A percentile compares a stretch with the other conserved stretches of the same genome.
These are phyloP conservation scores for Dorcus hopei DNA, from an alignment of 2,888 invertebrate species.

Conservation along the genomic window DNA sequence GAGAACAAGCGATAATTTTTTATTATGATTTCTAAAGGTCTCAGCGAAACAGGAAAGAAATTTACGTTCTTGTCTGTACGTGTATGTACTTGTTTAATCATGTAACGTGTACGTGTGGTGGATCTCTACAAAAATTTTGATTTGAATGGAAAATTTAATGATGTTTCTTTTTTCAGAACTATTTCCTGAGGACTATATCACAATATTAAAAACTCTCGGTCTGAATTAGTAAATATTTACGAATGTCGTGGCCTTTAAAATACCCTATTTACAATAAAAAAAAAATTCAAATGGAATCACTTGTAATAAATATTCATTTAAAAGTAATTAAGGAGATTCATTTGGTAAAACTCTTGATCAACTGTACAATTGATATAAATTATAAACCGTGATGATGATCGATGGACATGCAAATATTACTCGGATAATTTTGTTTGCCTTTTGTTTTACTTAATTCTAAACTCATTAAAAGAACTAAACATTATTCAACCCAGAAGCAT, in stretches of 20 bases:
- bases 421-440: conserved; percentile 30
- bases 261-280: conserved; percentile 17
- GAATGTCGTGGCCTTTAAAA: conserved; percentile 17
- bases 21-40: neutral
- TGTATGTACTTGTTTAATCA: neutral
- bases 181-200: conserved; percentile 52
- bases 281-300: neutral
- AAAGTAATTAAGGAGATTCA: conserved; percentile 38
- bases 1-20: too few relatives aligned
- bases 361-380: conserved; percentile 27
- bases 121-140: conserved; percentile 37
- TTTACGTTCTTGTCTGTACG: neutral
- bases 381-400: conserved; percentile 26
- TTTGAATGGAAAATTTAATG: conserved; percentile 40
- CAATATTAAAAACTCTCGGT: conserved; percentile 36
- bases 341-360: conserved; percentile 33
- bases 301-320: conserved; percentile 4
- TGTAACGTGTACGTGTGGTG: conserved; percentile 9
- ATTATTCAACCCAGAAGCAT: neutral
- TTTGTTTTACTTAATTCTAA: conserved; percentile 29
- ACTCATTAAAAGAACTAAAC: neutral
- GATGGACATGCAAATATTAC: conserved; percentile 35
- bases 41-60: neutral
- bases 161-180: conserved; percentile 35
- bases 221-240: conserved; percentile 16